Percentiles rank a stretch among this genome's conserved stretches.
Evolutionary conservation across 1,140 invertebrate species (phyloP).

Genomic region (Chelonus insularis): DNA sequence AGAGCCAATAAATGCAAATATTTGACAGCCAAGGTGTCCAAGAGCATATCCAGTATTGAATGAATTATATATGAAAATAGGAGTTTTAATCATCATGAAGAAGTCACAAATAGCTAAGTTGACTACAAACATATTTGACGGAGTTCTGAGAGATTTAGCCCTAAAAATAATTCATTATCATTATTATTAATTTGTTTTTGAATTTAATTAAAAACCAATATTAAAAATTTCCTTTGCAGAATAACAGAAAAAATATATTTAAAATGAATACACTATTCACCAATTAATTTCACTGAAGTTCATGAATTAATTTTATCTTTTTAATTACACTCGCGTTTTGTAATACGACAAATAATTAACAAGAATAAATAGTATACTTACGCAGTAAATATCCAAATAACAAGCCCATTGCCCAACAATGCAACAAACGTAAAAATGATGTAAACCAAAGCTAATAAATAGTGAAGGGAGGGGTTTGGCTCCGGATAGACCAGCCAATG

Average conservation of each 20-base stretch:
- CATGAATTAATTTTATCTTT: too few species aligned
- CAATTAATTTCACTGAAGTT: too few species aligned
- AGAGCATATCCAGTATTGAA: conserved; percentile 76
- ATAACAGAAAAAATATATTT: too few species aligned
- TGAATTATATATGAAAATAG: conserved; percentile 86
- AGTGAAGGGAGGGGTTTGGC: conserved; percentile 80
- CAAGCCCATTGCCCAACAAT: conserved; percentile 82
- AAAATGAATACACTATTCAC: too few species aligned
- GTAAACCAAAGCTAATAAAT: conserved; percentile 79
- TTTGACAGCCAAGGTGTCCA: conserved; percentile 74
- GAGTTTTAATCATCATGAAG: conserved; percentile 84
- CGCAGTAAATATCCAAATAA: conserved; percentile 86
- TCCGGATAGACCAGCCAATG: conserved; percentile 82
- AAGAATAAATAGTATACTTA: conserved; percentile 55
- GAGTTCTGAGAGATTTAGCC: conserved; percentile 79
- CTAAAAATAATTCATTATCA: conserved; percentile 56
- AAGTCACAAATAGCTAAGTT: conserved; percentile 86
- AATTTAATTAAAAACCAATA: not conserved
- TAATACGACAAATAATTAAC: not conserved
- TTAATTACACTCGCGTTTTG: too few species aligned
- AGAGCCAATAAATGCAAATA: conserved; percentile 77
- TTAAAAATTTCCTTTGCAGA: conserved; percentile 3
- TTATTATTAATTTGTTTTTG: not conserved
- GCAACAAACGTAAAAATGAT: conserved; percentile 77
- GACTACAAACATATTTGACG: conserved; percentile 88